Evolutionary conservation across 2,888 invertebrate species (phyloP).

Genomic region (Rhingia campestris): DNA sequence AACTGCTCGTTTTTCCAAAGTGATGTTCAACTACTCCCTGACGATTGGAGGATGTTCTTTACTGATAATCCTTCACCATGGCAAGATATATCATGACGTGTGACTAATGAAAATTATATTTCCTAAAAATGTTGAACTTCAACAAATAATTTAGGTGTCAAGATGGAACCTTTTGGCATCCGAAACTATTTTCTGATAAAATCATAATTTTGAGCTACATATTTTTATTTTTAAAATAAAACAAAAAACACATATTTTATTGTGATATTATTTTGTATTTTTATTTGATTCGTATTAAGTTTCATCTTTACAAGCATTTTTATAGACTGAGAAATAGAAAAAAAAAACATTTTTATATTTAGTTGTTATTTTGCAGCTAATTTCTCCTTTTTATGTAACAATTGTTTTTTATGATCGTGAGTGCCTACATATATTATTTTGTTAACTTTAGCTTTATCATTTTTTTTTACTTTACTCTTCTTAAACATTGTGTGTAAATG

Average conservation of each 20-base stretch:
- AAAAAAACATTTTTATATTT: constrained; percentile 15
- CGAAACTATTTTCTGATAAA: too few species aligned
- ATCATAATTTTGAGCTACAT: not conserved
- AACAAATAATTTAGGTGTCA: too few species aligned
- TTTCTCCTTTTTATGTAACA: constrained; percentile 1
- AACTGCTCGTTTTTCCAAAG: too few species aligned
- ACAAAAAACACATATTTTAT: too few species aligned
- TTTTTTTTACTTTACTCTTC: constrained; percentile 2
- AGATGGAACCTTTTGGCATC: too few species aligned
- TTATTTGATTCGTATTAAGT: constrained; percentile 47
- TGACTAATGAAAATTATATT: too few species aligned
- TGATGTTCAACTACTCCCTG: too few species aligned
- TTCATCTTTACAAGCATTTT: constrained; percentile 53
- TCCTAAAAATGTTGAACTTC: too few species aligned
- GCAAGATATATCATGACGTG: too few species aligned
- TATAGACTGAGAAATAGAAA: constrained; percentile 59
- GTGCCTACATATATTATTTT: constrained; percentile 3
- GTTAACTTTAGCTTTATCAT: constrained; percentile 5
- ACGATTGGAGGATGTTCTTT: too few species aligned
- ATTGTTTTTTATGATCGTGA: constrained; percentile 12
- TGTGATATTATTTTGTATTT: constrained; percentile 49
- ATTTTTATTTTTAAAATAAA: too few species aligned
- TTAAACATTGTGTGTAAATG: not conserved
- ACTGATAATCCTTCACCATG: too few species aligned
- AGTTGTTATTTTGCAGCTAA: constrained; percentile 34